Conservation (phyloP, 2,888 invertebrate genomes). For the Acanthococcus lagerstroemiae region DNA sequence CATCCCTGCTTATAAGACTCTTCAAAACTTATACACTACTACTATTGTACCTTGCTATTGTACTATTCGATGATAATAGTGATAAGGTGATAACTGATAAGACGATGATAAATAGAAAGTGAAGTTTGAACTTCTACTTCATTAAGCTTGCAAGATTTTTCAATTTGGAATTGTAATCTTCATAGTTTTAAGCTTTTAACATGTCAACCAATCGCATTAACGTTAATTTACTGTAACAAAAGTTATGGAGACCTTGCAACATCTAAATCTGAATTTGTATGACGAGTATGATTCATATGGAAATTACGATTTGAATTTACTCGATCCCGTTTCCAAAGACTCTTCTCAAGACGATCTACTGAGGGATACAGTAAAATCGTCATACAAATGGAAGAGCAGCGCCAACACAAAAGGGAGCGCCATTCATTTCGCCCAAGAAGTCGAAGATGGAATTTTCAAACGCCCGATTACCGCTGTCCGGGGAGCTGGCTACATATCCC, state of each 20-base stretch:
- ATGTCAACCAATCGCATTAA: too few relatives aligned
- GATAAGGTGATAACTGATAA: too few relatives aligned
- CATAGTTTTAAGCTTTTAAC: too few relatives aligned
- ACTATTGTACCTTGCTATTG: too few relatives aligned
- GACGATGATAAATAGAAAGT: too few relatives aligned
- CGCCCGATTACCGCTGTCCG: conserved; percentile 94
- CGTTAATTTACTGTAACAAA: too few relatives aligned
- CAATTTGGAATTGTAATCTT: too few relatives aligned
- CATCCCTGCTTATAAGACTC: too few relatives aligned
- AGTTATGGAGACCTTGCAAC: conserved; percentile 11
- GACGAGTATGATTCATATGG: conserved; percentile 20
- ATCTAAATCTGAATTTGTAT: conserved; percentile 4
- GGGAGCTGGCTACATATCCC: conserved; percentile 89
- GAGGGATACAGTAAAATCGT: conserved; percentile 1
- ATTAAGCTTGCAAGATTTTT: too few relatives aligned
- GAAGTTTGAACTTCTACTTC: too few relatives aligned
- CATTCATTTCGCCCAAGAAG: conserved; percentile 20
- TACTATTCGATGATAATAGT: too few relatives aligned
- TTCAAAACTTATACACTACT: too few relatives aligned
- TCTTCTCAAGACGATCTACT: not conserved
- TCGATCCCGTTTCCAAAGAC: not conserved
- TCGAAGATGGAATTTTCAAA: conserved; percentile 38
- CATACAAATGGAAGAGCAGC: conserved; percentile 18
- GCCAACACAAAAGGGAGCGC: conserved; percentile 4
- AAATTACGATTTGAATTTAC: conserved; percentile 6